phyloP scores from a whole-genome alignment of 2,797 vertebrate genomes.

The Gymnodraco acuticeps region DNA sequence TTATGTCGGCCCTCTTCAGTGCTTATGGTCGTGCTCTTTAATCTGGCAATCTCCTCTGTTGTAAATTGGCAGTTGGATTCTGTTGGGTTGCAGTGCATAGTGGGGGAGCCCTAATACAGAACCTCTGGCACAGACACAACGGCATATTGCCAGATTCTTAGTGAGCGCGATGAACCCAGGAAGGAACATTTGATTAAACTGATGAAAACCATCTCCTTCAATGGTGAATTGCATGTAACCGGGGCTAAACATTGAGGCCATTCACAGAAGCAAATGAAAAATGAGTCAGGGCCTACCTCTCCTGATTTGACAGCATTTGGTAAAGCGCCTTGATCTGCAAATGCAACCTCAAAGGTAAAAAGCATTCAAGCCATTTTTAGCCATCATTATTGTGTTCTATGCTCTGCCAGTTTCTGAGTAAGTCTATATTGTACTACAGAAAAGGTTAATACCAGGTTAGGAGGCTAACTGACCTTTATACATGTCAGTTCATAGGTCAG shows the following conservation, averaged over 20 bases:
- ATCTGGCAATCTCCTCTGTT: constrained; percentile 73
- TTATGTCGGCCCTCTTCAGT: constrained; percentile 62
- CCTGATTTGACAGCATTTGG: constrained; percentile 3
- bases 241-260: constrained; percentile 25
- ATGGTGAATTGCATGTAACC: constrained; percentile 37
- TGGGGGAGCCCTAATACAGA: constrained; percentile 55
- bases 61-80: constrained; percentile 75
- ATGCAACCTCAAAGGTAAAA: not conserved
- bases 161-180: constrained; percentile 36
- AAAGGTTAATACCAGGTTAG: constrained; percentile 56
- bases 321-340: not conserved
- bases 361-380: not conserved
- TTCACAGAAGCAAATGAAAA: constrained; percentile 36
- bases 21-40: constrained; percentile 74
- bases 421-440: constrained; percentile 38
- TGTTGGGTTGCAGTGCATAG: constrained; percentile 51
- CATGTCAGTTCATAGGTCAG: constrained; percentile 63
- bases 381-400: not conserved
- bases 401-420: constrained; percentile 25
- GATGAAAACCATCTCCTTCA: constrained; percentile 38
- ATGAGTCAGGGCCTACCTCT: not conserved
- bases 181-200: constrained; percentile 12
- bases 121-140: constrained; percentile 55
- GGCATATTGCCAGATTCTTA: constrained; percentile 56
- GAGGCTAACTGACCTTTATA: constrained; percentile 46